Evolutionary conservation across 1,140 invertebrate species (phyloP).

Genomic region (Pachypsylla venusta): DNA sequence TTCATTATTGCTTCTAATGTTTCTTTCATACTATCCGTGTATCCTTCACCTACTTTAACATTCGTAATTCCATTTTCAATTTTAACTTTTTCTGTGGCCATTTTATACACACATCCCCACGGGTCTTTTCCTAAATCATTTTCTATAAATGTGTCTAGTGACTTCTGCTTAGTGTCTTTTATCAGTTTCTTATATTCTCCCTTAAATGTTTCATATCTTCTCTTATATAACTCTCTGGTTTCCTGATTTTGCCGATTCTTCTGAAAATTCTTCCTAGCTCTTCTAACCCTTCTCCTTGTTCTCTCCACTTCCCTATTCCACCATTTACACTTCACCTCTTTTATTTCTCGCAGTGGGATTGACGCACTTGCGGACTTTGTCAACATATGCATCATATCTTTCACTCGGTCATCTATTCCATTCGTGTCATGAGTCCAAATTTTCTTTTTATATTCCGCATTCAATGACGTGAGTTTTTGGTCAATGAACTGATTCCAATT

Average conservation of each 20-base stretch:
- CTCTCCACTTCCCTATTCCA: background rate
- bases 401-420: background rate
- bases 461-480: background rate
- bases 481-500: background rate
- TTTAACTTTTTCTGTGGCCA: conserved; percentile 4
- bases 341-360: background rate
- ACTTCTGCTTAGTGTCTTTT: background rate
- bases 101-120: conserved; percentile 8
- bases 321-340: background rate
- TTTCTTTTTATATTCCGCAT: background rate
- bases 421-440: background rate
- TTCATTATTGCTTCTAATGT: background rate
- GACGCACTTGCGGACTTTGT: background rate
- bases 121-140: background rate
- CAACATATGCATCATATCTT: background rate
- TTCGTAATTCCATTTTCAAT: background rate
- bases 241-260: background rate
- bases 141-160: background rate
- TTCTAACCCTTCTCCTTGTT: background rate
- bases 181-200: background rate
- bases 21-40: background rate
- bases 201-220: background rate
- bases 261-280: background rate
- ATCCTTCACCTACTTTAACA: background rate
- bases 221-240: background rate